Evolutionary conservation across 2,113 vertebrate species (phyloP), one percentile per base, ranked within the genome.

Genomic region (Neotoma lepida): DNA sequence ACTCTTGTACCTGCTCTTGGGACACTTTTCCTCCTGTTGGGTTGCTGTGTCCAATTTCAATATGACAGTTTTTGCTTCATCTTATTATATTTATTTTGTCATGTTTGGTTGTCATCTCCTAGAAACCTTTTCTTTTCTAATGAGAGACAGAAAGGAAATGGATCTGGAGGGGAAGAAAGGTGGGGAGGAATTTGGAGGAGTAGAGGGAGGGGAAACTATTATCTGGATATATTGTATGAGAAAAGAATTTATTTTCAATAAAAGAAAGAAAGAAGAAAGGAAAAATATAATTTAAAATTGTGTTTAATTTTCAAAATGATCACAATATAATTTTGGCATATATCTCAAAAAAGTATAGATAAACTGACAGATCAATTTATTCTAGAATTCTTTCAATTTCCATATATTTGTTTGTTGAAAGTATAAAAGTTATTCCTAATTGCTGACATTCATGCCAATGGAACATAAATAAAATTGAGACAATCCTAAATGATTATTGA

Each of bases 291-390:
- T 51, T 63, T 71, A 61, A 64, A 64, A 30, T 64, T 64, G 2
- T 66, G n/a, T 39, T 66, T 71, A 20, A 39, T n/a, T 89, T 58
- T n/a, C 12, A 73, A 74, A 82, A 91, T 73, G 18, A 39, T 70
- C 28, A 28, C 30, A 78, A 54, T 80, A 49, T 51, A 77, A 90
- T 86, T 77, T 96, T 82, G 24, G 6, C 28, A 77, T 61, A 49
- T 39, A 86, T 61, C 66, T 86, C 35, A 87, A 30, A 77, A 49
- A 88, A 76, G 35, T 92, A 87, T 88, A 92, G 78, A 93, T 77
- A 89, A 90, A 35, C 89, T 22, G 64, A 17, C 58, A 18, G n/a
- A 49, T 56, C 63, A 63, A 56, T 73, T 68, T 56, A 46, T 82
- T 49, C 4, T 86, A 78, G 15, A 86, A 89, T 86, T 70, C 14